Evolutionary conservation across 1,140 invertebrate species (phyloP).

Genomic region (Drosophila yakuba): DNA sequence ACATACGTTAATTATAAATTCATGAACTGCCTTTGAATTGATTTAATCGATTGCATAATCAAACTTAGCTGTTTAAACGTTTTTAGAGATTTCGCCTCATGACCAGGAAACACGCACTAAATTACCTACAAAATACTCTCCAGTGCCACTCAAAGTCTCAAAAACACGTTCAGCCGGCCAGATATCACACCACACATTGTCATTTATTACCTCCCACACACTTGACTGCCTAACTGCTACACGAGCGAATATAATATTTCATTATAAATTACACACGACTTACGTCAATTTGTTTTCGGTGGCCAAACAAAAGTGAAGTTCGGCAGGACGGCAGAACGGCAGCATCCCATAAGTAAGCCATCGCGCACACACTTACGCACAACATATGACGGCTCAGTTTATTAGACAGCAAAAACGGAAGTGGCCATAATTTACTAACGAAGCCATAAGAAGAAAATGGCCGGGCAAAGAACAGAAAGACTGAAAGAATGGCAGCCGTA

Average conservation of each 20-base stretch:
- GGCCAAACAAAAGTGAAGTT: constrained; percentile 69
- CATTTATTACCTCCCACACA: constrained; percentile 78
- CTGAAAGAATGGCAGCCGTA: constrained; percentile 25
- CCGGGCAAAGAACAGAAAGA: constrained; percentile 34
- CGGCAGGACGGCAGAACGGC: constrained; percentile 28
- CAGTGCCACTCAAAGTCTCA: neutral
- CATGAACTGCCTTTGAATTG: neutral
- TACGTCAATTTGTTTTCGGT: constrained; percentile 79
- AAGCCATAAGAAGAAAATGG: constrained; percentile 71
- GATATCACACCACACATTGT: constrained; percentile 59
- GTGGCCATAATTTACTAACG: constrained; percentile 82
- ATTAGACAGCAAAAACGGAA: constrained; percentile 81
- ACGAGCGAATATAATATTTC: constrained; percentile 78
- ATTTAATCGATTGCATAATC: constrained; percentile 43
- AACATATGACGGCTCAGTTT: constrained; percentile 71
- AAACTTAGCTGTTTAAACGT: constrained; percentile 36
- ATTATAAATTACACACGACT: constrained; percentile 84
- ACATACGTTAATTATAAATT: neutral
- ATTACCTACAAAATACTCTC: constrained; percentile 18
- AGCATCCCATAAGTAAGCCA: constrained; percentile 71
- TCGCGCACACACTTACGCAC: constrained; percentile 56
- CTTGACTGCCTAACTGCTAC: constrained; percentile 79
- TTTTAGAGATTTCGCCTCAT: constrained; percentile 16
- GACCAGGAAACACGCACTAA: constrained; percentile 27
- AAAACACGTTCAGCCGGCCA: constrained; percentile 7